phyloP scores from a whole-genome alignment of 2,113 vertebrate genomes.

The Odocoileus virginianus region DNA sequence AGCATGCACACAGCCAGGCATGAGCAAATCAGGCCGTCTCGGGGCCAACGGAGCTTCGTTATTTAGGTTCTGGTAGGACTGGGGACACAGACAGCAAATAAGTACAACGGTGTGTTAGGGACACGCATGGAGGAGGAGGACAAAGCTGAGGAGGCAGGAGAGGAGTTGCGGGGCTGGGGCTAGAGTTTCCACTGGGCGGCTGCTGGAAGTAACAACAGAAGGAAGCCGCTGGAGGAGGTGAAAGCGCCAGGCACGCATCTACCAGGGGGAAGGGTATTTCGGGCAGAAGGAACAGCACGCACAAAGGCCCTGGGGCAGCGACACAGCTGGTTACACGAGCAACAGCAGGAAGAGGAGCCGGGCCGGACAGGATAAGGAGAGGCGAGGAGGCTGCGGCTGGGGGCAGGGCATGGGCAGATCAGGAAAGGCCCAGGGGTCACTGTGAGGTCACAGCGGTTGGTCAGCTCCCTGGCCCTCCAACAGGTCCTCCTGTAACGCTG shows the following conservation, averaged over 20 bases:
- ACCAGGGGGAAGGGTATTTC: neutral
- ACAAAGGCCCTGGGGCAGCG: neutral
- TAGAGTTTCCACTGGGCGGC: fast-evolving
- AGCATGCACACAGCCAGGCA: fast-evolving
- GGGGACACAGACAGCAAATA: neutral
- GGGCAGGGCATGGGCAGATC: neutral
- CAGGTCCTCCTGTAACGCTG: neutral
- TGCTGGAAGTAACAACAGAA: neutral
- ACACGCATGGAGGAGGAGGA: neutral
- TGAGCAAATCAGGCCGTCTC: neutral
- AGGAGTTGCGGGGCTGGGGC: neutral
- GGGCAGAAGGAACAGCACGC: fast-evolving
- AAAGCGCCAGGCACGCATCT: neutral
- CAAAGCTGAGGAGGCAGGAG: fast-evolving
- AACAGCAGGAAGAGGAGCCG: neutral
- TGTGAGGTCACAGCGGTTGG: fast-evolving
- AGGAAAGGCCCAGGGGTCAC: neutral
- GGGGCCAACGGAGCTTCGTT: fast-evolving
- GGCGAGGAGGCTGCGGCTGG: neutral
- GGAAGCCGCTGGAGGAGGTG: neutral
- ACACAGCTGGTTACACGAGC: fast-evolving
- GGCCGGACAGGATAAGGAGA: fast-evolving
- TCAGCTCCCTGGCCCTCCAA: neutral
- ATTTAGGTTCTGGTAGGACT: neutral
- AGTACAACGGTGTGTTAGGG: neutral